Conservation (phyloP, 2,797 vertebrate species). For the Peromyscus melanophrys region DNA sequence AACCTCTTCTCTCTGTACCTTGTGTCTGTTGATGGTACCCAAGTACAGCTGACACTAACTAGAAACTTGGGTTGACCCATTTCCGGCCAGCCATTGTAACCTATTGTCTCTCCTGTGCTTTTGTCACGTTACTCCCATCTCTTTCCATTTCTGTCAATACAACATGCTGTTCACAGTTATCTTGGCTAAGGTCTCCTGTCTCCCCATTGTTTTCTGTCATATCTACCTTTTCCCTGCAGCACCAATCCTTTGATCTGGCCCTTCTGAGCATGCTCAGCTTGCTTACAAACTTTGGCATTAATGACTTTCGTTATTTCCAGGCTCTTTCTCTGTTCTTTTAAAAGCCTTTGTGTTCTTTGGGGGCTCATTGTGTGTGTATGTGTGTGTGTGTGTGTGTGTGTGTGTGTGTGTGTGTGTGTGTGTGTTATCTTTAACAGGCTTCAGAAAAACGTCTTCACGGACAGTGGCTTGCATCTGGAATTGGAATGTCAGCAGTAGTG, state of each 20-base stretch:
- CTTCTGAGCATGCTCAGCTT: background rate
- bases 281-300: background rate
- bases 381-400: too few relatives aligned
- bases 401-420: background rate
- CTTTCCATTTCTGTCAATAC: background rate
- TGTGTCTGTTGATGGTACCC: background rate
- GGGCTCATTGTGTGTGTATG: background rate
- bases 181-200: background rate
- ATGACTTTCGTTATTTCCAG: background rate
- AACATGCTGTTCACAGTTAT: background rate
- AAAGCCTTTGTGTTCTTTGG: background rate
- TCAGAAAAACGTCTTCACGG: background rate
- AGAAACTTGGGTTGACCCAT: background rate
- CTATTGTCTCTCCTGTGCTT: background rate
- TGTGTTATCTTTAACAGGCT: background rate
- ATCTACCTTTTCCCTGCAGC: background rate
- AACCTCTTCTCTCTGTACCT: background rate
- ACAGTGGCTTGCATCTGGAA: background rate
- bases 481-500: background rate
- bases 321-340: background rate
- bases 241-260: constrained; percentile 20
- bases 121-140: background rate
- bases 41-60: background rate
- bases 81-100: background rate
- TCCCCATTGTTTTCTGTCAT: background rate